Base-by-base conservation (phyloP, 1,140 invertebrate genomes). In the Anoplophora glabripennis region DNA sequence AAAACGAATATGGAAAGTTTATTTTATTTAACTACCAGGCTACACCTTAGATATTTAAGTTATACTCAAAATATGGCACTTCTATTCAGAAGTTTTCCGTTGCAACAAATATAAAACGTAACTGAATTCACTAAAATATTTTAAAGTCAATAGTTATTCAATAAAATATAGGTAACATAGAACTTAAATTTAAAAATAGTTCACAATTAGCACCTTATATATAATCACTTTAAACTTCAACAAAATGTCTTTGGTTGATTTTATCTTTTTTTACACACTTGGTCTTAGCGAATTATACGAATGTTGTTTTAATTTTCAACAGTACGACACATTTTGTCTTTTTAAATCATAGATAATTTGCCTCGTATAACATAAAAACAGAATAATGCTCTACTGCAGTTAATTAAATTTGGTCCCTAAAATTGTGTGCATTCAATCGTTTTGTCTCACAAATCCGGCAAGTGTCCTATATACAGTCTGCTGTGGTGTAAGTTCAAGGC, bases 191-290 rank as follows among this genome's bases (percentile, higher is more conserved):
- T 40, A 55, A 51, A 35, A 46, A 35, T 61, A 56, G 52, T 40
- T 61, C 46, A 56, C 53, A 54, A 54, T 38, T 61, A 61, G 59
- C 59, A 61, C 59, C 59, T 61, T 57, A 61, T 51, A 53, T 49
- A 36, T 49, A 61, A 61, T 61, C 59, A 61, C 59, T 51, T 61
- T 51, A 51, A 56, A 52, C 21, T 28, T 28, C 21, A 49, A 47
- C 28, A 60, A 61, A 61, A 61, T 42, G 59, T 61, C 59, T 61
- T 61, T 61, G 59, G 59, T 61, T 61, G 59, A 37, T 61, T 56
- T 54, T 34, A 40, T 54, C n/a, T n/a, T n/a, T n/a, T 54, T 55
- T 53, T 42, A 35, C 49, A 41, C 51, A 53, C 18, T 46, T 46
- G 18, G 10, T 46, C 17, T 18, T 15, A 11, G 18, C 18, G 35